A percentile compares a stretch with the other conserved stretches of the same genome.
Conservation (phyloP, 2,113 vertebrate species). For the Gallinago undulata region DNA sequence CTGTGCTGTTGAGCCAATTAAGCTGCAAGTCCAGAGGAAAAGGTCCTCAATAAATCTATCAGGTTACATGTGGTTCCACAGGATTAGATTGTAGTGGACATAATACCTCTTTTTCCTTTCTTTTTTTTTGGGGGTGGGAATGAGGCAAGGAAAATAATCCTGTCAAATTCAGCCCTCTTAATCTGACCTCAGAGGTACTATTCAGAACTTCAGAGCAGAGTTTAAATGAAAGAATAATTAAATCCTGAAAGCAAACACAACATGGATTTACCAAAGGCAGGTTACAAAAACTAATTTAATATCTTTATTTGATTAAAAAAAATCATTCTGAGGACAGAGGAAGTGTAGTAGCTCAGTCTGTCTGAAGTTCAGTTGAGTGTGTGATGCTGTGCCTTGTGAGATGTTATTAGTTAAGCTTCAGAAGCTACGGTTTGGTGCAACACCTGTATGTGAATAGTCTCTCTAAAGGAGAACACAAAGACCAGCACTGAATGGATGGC, state of each 20-base stretch:
- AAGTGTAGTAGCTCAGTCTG: background rate
- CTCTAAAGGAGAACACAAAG: conserved; percentile 1
- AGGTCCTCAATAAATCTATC: conserved; percentile 21
- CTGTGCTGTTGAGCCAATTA: background rate
- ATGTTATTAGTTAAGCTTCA: conserved; percentile 17
- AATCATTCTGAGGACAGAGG: background rate
- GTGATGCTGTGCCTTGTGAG: background rate
- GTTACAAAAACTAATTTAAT: conserved; percentile 12
- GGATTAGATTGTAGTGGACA: background rate
- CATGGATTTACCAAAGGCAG: conserved; percentile 1
- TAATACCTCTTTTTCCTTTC: background rate
- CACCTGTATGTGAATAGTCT: conserved; percentile 42
- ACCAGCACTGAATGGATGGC: background rate
- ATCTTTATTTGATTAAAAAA: conserved; percentile 1
- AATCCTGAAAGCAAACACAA: conserved; percentile 44
- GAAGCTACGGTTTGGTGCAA: background rate
- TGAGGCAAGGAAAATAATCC: background rate
- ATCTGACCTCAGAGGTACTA: background rate
- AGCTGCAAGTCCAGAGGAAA: background rate
- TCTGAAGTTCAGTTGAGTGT: background rate
- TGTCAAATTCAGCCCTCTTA: conserved; percentile 3
- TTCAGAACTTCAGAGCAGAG: conserved; percentile 37
- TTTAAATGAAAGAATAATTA: conserved; percentile 48
- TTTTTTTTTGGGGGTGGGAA: background rate
- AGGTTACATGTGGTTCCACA: background rate